Evolutionary conservation across 30 jellyfish, hydroid and myxozoan species (phyloP).

Genomic region (Pelagia noctiluca): DNA sequence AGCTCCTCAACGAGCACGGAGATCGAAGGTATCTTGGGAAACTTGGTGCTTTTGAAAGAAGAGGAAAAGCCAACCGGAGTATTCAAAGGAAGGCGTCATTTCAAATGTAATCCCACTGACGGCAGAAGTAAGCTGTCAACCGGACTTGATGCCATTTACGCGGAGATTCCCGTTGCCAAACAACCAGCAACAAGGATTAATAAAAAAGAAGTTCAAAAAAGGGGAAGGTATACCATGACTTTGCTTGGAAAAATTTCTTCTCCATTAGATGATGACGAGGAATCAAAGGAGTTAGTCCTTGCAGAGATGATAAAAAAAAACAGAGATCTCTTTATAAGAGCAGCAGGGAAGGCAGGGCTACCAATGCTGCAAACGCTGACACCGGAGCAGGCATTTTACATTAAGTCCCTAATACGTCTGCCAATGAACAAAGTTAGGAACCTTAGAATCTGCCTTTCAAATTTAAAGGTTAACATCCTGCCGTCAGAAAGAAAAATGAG

Average conservation of each 20-base stretch:
- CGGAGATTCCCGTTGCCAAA: constrained; percentile 8
- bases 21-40: constrained; percentile 27
- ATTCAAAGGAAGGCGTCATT: constrained; percentile 4
- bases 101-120: background rate
- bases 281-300: constrained; percentile 1
- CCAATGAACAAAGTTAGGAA: constrained; percentile 13
- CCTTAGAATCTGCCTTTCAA: constrained; percentile 5
- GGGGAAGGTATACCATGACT: constrained; percentile 11
- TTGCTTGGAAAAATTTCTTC: background rate
- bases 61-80: constrained; percentile 10
- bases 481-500: constrained; percentile 15
- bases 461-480: constrained; percentile 7
- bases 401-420: constrained; percentile 4
- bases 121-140: background rate
- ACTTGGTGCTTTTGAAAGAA: constrained; percentile 14
- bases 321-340: constrained; percentile 13
- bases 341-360: constrained; percentile 25
- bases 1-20: background rate
- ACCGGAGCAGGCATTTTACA: constrained; percentile 17
- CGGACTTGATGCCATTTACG: background rate
- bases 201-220: constrained; percentile 11
- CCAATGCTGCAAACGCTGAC: constrained; percentile 25
- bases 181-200: constrained; percentile 8
- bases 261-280: constrained; percentile 23
- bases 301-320: background rate